These are phyloP conservation scores for Lithophane ornitopus DNA, from an alignment of 2,888 invertebrate species.

Conservation along the genomic window DNA sequence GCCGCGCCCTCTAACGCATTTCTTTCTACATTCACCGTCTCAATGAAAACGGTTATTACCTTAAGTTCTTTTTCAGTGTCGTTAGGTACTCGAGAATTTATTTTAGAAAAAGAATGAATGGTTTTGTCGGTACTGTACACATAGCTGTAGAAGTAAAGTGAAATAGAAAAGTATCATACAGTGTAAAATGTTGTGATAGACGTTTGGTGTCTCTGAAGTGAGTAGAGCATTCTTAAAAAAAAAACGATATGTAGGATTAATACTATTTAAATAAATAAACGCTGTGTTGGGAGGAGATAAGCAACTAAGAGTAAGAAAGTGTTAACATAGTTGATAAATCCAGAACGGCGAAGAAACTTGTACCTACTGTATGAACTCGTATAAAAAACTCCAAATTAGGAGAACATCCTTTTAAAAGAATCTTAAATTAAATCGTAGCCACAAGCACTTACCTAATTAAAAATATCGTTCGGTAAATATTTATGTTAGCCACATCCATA, in stretches of 20 bases:
- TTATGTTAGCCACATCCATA: constrained; percentile 60
- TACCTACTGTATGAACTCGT: neutral
- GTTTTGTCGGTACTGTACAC: neutral
- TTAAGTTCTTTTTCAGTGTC: constrained; percentile 12
- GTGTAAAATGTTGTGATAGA: neutral
- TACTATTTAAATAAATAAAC: neutral
- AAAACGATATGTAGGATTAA: neutral
- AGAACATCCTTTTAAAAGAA: neutral
- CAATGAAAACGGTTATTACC: constrained; percentile 48
- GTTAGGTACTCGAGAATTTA: neutral
- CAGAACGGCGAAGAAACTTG: neutral
- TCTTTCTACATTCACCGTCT: constrained; percentile 50
- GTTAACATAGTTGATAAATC: neutral
- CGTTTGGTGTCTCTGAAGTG: neutral
- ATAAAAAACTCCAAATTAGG: neutral
- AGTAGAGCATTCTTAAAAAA: neutral
- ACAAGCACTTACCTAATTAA: constrained; percentile 60
- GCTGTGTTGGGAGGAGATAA: neutral
- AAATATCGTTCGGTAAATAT: constrained; percentile 60
- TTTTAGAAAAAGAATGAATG: neutral
- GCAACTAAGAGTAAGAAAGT: neutral
- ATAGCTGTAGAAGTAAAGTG: neutral
- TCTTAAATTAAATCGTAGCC: constrained; percentile 29
- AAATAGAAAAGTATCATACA: neutral
- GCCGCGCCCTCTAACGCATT: constrained; percentile 62